phyloP scores from a whole-genome alignment of 2,113 vertebrate genomes.

The Progne subis region DNA sequence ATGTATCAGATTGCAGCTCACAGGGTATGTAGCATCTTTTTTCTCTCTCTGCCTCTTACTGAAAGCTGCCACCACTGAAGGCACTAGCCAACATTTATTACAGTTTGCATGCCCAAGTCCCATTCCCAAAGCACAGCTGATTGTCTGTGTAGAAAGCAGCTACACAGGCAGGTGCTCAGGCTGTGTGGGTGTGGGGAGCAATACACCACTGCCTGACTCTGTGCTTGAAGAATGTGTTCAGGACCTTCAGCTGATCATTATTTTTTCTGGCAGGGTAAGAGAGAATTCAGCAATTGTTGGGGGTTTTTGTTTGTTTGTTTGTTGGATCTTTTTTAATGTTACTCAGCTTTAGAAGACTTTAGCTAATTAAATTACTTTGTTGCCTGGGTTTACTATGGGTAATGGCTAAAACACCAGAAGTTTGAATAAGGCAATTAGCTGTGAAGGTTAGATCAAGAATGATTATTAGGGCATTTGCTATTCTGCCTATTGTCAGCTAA shows the following conservation, averaged over 20 bases:
- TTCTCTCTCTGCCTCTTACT: background rate
- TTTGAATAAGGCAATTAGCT: conserved; percentile 14
- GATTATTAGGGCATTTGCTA: background rate
- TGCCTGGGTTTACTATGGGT: background rate
- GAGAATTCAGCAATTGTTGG: background rate
- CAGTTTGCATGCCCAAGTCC: background rate
- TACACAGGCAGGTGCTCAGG: background rate
- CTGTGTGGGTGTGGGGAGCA: background rate
- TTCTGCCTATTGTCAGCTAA: background rate
- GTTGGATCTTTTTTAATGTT: background rate
- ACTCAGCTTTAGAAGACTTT: background rate
- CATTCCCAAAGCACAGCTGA: background rate
- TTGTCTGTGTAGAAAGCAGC: background rate
- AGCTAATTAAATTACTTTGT: conserved; percentile 26
- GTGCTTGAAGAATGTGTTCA: background rate
- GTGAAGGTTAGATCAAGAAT: background rate
- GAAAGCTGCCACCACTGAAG: background rate
- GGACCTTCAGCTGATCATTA: background rate
- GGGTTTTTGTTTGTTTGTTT: background rate
- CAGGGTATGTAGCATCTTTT: background rate
- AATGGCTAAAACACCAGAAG: background rate
- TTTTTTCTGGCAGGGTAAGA: conserved; percentile 31
- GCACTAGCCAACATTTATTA: background rate
- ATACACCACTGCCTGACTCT: background rate
- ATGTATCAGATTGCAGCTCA: background rate